These are phyloP conservation scores for Platynereis dumerilii DNA, from an alignment of 2,888 invertebrate genomes.

Conservation along the genomic window DNA sequence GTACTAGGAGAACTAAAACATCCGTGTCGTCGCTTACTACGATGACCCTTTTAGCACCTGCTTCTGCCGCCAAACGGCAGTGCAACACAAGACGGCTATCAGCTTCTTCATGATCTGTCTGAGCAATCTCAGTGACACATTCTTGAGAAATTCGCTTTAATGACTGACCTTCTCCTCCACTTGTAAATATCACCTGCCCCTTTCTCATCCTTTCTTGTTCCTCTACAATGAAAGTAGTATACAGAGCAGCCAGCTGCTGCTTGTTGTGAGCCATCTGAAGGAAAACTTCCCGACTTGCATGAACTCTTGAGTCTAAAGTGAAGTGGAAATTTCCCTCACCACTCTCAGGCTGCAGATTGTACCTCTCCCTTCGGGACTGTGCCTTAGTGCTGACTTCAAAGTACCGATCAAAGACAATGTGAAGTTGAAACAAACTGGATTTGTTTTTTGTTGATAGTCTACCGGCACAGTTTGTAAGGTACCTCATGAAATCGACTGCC, in stretches of 20 bases:
- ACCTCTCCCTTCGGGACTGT: background rate
- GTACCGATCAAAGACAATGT: conserved; percentile 12
- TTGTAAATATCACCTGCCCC: background rate
- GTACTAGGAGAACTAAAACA: conserved; percentile 11
- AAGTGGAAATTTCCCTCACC: background rate
- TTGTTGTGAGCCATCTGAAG: background rate
- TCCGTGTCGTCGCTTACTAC: conserved; percentile 7
- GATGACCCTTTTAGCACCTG: background rate
- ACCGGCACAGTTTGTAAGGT: too few species aligned
- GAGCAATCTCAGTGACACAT: background rate
- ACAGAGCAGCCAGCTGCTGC: background rate
- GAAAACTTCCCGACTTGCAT: conserved; percentile 4
- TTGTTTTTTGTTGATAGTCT: too few species aligned
- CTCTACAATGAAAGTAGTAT: background rate
- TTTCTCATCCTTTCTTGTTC: background rate
- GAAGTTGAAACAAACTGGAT: background rate
- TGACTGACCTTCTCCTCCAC: background rate
- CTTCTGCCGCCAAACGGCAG: background rate
- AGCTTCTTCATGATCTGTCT: conserved; percentile 11
- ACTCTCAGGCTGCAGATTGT: background rate
- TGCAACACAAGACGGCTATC: conserved; percentile 13
- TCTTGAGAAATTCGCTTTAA: background rate
- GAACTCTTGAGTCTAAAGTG: background rate
- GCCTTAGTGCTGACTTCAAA: background rate
- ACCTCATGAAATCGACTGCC: too few species aligned